These are phyloP conservation scores for Halyomorpha halys DNA, from an alignment of 1,140 invertebrate genomes.

Conservation along the genomic window DNA sequence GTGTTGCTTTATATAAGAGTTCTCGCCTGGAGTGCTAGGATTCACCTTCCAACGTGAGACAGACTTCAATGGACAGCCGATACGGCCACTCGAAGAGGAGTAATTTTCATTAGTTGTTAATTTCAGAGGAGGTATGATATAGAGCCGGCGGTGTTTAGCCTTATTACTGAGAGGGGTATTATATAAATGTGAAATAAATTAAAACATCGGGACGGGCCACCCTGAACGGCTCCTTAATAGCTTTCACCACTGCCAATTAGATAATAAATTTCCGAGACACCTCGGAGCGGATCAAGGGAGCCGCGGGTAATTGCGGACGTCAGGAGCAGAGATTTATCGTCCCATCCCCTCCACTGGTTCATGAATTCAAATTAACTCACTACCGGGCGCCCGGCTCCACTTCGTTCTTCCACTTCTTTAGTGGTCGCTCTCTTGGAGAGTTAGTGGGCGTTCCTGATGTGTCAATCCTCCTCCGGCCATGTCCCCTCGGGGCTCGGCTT, in stretches of 20 bases:
- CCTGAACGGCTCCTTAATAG: constrained; percentile 21
- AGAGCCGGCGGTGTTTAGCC: neutral
- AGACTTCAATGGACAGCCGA: too few species aligned
- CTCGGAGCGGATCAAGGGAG: constrained; percentile 16
- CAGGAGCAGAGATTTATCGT: constrained; percentile 1
- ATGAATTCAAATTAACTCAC: constrained; percentile 12
- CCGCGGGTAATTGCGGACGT: constrained; percentile 11
- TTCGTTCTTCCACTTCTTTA: too few species aligned
- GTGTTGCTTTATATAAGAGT: too few species aligned
- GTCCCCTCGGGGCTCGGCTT: too few species aligned
- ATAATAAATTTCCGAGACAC: constrained; percentile 27
- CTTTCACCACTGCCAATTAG: constrained; percentile 28
- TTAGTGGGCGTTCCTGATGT: too few species aligned
- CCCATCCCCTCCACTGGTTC: neutral
- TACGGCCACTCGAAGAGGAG: too few species aligned
- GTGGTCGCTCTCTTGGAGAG: neutral
- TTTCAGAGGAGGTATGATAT: neutral
- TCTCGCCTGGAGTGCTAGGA: too few species aligned
- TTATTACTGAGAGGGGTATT: too few species aligned
- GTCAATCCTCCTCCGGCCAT: too few species aligned
- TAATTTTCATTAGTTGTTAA: too few species aligned
- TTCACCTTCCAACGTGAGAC: too few species aligned
- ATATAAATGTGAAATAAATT: too few species aligned
- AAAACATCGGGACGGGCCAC: neutral
- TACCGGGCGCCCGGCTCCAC: neutral